These are phyloP conservation scores for Lanius ludovicianus DNA, from an alignment of 2,113 vertebrate genomes.

Conservation along the genomic window DNA sequence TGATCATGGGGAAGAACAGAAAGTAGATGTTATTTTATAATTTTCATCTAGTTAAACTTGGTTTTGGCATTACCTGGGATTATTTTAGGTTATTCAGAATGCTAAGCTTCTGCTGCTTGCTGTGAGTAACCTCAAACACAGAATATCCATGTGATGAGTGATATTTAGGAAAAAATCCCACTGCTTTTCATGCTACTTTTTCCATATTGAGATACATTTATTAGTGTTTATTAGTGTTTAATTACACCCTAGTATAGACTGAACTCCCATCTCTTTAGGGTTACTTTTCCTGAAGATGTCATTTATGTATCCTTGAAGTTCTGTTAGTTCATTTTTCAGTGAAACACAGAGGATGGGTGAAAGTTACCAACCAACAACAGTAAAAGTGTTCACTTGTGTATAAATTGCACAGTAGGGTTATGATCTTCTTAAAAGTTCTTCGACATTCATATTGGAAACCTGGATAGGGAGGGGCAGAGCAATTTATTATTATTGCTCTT, in stretches of 20 bases:
- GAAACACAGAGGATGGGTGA: neutral
- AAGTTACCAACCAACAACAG: neutral
- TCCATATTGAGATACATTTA: neutral
- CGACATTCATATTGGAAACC: neutral
- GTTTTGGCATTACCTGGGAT: neutral
- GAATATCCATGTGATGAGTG: neutral
- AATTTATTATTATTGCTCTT: neutral
- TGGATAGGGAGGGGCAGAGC: fast-evolving
- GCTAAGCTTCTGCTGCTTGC: neutral
- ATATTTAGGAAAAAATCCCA: neutral
- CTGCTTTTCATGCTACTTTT: neutral
- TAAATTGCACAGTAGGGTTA: neutral
- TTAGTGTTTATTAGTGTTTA: neutral
- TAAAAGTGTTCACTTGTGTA: fast-evolving
- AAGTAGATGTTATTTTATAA: neutral
- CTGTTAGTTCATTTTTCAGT: neutral
- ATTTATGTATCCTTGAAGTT: neutral
- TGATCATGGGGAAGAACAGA: neutral
- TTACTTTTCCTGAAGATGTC: neutral
- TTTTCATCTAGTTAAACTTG: neutral
- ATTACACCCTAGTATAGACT: neutral
- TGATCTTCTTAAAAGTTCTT: neutral
- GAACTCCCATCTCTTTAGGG: neutral
- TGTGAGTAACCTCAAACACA: neutral
- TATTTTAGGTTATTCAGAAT: neutral